Percentiles rank a stretch among this genome's conserved stretches.
These are phyloP conservation scores for Hylyphantes graminicola DNA, from an alignment of 1,140 invertebrate genomes.

Conservation along the genomic window DNA sequence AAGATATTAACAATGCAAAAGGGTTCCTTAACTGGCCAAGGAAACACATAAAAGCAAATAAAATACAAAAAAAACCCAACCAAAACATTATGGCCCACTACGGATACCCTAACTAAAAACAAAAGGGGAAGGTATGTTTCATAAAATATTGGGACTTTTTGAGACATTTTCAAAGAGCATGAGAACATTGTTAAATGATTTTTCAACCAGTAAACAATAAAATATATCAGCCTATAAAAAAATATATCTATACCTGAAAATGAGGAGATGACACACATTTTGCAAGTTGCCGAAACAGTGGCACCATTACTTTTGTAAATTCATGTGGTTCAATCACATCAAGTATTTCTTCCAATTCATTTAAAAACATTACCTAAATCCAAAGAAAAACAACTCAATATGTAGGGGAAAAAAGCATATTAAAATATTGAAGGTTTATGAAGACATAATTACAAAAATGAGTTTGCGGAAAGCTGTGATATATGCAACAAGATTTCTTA, in stretches of 20 bases:
- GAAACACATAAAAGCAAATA: no score
- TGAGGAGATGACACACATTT: conserved; percentile 99
- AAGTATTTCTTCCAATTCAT: conserved; percentile 96
- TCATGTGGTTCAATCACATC: conserved; percentile 98
- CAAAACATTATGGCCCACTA: no score
- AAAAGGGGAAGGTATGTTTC: no score
- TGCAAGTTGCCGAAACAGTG: conserved; percentile 95
- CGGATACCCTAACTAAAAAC: no score
- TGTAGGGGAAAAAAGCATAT: neutral
- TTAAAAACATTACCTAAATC: conserved; percentile 87
- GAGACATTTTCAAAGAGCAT: no score
- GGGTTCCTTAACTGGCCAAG: no score
- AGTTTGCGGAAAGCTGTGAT: neutral
- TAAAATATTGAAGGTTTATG: neutral
- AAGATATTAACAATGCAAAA: no score
- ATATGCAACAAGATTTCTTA: no score
- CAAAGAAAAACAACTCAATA: conserved; percentile 14
- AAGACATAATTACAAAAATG: neutral
- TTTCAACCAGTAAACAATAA: no score
- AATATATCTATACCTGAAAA: conserved; percentile 72
- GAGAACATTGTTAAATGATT: no score
- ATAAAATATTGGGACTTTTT: no score
- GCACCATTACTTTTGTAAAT: conserved; percentile 97
- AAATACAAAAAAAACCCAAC: no score
- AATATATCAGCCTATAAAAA: neutral